Percentiles rank a stretch among this genome's conserved stretches.
Evolutionary conservation across 2,797 vertebrate genomes (phyloP).

Genomic region (Sphaeramia orbicularis): DNA sequence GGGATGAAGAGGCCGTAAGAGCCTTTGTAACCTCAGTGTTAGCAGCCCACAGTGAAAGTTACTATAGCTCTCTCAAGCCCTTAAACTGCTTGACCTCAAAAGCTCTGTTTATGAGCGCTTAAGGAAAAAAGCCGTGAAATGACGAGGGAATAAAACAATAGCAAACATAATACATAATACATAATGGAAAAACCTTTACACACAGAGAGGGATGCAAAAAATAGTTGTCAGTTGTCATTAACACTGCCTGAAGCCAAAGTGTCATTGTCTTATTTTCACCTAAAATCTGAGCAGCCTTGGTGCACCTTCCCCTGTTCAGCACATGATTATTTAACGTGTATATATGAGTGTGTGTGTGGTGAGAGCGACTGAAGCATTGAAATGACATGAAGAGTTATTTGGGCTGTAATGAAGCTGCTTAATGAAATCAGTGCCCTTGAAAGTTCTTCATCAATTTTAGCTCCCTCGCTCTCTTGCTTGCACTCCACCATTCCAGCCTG

Average conservation of each 20-base stretch:
- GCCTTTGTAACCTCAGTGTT: conserved; percentile 76
- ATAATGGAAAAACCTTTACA: conserved; percentile 36
- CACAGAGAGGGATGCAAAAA: conserved; percentile 20
- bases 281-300: conserved; percentile 47
- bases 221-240: conserved; percentile 33
- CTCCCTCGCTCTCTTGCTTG: conserved; percentile 77
- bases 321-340: conserved; percentile 29
- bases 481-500: conserved; percentile 80
- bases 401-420: conserved; percentile 89
- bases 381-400: conserved; percentile 90
- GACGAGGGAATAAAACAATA: conserved; percentile 32
- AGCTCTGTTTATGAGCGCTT: conserved; percentile 60
- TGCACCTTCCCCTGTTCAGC: conserved; percentile 16
- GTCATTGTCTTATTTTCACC: conserved; percentile 40
- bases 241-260: conserved; percentile 33
- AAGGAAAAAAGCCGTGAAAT: conserved; percentile 45
- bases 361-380: conserved; percentile 71
- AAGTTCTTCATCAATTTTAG: conserved; percentile 92
- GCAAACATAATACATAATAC: conserved; percentile 36
- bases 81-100: conserved; percentile 78
- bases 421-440: conserved; percentile 95
- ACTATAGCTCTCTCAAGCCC: conserved; percentile 53
- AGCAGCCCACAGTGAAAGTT: conserved; percentile 68
- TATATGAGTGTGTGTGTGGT: conserved; percentile 34
- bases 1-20: conserved; percentile 84